Percentiles rank a stretch among this genome's conserved stretches.
Conservation (phyloP, 1,140 invertebrate genomes). For the Diorhabda elongata region DNA sequence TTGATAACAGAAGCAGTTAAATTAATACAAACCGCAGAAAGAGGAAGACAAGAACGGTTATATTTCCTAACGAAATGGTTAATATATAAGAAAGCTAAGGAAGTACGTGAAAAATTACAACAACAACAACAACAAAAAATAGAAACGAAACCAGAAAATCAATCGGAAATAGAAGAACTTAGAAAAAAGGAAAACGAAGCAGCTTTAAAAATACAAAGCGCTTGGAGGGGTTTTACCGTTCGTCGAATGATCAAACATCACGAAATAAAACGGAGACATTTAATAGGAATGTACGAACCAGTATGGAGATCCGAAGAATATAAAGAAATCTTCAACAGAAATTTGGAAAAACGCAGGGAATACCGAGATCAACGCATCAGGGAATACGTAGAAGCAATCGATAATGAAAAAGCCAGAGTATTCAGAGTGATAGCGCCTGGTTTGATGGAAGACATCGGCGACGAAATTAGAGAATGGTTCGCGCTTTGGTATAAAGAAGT, state of each 20-base stretch:
- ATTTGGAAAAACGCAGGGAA: slow-evolving; percentile 51
- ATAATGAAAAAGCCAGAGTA: slow-evolving; percentile 55
- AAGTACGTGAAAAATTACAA: slow-evolving; percentile 3
- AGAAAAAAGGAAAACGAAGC: slow-evolving; percentile 36
- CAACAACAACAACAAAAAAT: slow-evolving; percentile 21
- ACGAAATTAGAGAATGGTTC: slow-evolving; percentile 66
- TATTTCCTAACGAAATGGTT: slow-evolving; percentile 44
- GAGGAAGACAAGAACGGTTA: slow-evolving; percentile 53
- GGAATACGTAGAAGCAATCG: slow-evolving; percentile 51
- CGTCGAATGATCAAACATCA: slow-evolving; percentile 41
- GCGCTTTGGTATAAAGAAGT: slow-evolving; percentile 53
- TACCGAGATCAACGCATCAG: slow-evolving; percentile 51
- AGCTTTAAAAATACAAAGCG: slow-evolving; percentile 49
- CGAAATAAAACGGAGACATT: slow-evolving; percentile 44
- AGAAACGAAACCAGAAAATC: slow-evolving; percentile 22
- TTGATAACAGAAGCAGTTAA: slow-evolving; percentile 32
- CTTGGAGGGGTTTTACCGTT: slow-evolving; percentile 48
- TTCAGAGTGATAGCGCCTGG: slow-evolving; percentile 53
- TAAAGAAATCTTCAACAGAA: slow-evolving; percentile 49
- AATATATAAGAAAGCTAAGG: neutral
- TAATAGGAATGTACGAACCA: slow-evolving; percentile 44
- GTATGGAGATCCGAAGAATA: slow-evolving; percentile 46
- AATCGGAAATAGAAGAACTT: slow-evolving; percentile 10
- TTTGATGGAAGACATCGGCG: slow-evolving; percentile 64
- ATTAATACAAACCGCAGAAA: slow-evolving; percentile 55